Evolutionary conservation across 92 coral and sea anemone species (phyloP).

Genomic region (Zoanthus gigantus): DNA sequence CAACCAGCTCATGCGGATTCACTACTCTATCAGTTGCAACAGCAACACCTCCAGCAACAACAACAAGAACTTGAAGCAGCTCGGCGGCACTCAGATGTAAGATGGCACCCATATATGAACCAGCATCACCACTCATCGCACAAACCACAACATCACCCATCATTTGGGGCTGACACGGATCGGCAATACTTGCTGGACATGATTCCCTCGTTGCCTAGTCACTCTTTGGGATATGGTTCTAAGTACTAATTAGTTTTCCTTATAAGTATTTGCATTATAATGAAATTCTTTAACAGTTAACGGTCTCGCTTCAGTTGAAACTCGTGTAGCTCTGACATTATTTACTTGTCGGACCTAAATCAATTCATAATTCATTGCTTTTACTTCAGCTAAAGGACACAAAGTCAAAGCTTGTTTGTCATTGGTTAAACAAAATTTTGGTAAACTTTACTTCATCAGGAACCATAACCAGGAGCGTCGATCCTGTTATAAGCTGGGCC

Average conservation of each 20-base stretch:
- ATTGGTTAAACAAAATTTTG: too few species aligned
- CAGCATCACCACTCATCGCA: constrained; percentile 89
- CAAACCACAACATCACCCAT: constrained; percentile 91
- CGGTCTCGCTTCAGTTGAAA: too few species aligned
- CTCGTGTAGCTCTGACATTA: too few species aligned
- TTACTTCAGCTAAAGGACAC: too few species aligned
- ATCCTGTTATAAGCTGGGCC: too few species aligned
- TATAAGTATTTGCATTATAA: neutral
- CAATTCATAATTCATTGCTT: too few species aligned
- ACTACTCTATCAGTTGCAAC: constrained; percentile 91
- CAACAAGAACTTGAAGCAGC: constrained; percentile 92
- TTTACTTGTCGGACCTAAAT: too few species aligned
- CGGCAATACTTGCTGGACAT: constrained; percentile 94
- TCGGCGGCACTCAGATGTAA: constrained; percentile 81
- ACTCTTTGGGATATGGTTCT: constrained; percentile 82
- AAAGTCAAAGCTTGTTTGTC: too few species aligned
- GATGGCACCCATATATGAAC: constrained; percentile 92
- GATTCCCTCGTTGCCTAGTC: constrained; percentile 94
- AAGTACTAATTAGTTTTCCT: constrained; percentile 27
- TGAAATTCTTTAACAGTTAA: neutral
- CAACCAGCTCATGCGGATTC: constrained; percentile 91
- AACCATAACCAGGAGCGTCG: too few species aligned
- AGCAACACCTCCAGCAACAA: constrained; percentile 96
- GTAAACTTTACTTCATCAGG: too few species aligned
- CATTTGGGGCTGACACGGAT: constrained; percentile 86